Evolutionary conservation across 2,888 invertebrate species (phyloP), one percentile per base, ranked within the genome.

Genomic region (Zygogramma bicolorata): DNA sequence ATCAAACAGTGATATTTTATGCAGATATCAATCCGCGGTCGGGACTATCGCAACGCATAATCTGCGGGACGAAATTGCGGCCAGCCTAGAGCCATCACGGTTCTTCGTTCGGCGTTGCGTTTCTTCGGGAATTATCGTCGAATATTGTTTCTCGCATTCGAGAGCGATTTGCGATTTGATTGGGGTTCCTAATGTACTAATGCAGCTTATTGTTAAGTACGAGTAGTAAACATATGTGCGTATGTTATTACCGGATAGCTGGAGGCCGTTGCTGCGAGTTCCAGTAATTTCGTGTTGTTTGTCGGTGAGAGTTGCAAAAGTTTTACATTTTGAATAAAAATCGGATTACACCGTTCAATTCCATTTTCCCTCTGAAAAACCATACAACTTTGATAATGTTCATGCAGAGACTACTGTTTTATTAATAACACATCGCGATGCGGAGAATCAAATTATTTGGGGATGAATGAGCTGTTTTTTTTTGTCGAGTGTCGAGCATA

Each of bases 1-100:
- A 84, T 84, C 83, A 83, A 80, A 79, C 81, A 81, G 83, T 83
- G 84, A 84, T 84, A 84, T 84, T 84, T 84, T 84, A 83, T 81
- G 81, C 73, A 81, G 81, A 83, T 81, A 82, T 82, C 81, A 81
- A 81, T 82, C 81, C 81, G 67, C 46, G 74, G 70, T 78, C 72
- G 77, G 75, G 81, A 80, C 81, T 83, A 83, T 84, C 84, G 74
- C 73, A 81, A 81, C 79, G 82, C 80, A 80, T 83, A 70, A 84
- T 84, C 83, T 84, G 53, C 53, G 25, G n/a, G n/a, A 27, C 53
- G 25, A 82, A 83, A 83, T 13, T 83, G 83, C 81, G 81, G 80
- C 82, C 74, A 75, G 82, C 83, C 83, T 80, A 75, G 75, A 81
- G 84, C 83, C 73, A 82, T 83, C 83, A 83, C 82, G 83, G 81